phyloP scores from a whole-genome alignment of 2,797 vertebrate species.

The Acipenser transmontanus region DNA sequence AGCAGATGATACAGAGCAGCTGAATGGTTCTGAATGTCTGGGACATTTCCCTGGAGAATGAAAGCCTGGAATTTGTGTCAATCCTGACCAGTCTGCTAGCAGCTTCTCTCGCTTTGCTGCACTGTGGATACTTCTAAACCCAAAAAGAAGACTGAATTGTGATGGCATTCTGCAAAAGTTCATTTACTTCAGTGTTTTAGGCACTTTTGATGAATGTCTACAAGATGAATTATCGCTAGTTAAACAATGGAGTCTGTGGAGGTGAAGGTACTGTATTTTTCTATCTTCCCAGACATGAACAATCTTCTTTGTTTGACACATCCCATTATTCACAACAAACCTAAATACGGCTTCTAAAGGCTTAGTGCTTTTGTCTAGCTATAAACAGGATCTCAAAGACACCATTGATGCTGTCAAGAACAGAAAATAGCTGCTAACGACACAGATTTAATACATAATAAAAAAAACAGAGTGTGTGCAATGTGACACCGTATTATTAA shows the following conservation, averaged over 20 bases:
- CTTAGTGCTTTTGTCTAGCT: too few relatives aligned
- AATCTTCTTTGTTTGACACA: too few relatives aligned
- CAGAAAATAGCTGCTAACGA: too few relatives aligned
- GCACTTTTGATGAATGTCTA: slow-evolving; percentile 1
- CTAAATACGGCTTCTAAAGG: too few relatives aligned
- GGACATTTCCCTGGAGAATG: not conserved
- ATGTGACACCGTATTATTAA: too few relatives aligned
- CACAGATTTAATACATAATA: too few relatives aligned
- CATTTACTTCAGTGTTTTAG: not conserved
- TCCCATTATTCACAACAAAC: too few relatives aligned
- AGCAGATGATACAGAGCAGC: not conserved
- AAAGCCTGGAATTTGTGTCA: not conserved
- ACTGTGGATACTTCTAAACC: not conserved
- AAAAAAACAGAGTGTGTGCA: too few relatives aligned
- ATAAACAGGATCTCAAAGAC: too few relatives aligned
- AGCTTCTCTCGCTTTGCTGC: not conserved
- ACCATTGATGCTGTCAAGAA: too few relatives aligned
- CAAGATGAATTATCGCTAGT: not conserved
- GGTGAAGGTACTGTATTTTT: not conserved
- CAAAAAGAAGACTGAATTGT: not conserved
- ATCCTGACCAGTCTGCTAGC: not conserved
- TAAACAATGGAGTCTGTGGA: not conserved
- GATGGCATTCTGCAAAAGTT: not conserved
- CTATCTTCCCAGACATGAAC: not conserved
- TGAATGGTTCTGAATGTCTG: not conserved